These are phyloP conservation scores for Seira ritae DNA, from an alignment of 2,888 invertebrate genomes.

Conservation along the genomic window DNA sequence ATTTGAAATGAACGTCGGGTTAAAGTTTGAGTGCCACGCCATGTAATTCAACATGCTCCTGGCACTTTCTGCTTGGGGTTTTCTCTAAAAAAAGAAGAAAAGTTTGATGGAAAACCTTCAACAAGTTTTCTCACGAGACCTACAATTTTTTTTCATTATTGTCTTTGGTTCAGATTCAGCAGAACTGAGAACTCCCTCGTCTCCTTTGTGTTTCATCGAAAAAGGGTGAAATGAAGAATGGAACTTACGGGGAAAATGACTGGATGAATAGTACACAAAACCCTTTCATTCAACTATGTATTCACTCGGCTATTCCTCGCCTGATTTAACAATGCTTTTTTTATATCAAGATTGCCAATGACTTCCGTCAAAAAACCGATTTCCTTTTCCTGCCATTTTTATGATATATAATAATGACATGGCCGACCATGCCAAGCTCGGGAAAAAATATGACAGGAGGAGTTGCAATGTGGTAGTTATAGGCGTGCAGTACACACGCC, in stretches of 20 bases:
- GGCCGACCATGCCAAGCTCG: background rate
- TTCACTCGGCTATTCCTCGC: slow-evolving; percentile 15
- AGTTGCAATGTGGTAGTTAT: background rate
- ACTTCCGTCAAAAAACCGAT: slow-evolving; percentile 63
- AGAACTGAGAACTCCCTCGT: background rate
- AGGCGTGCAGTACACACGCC: background rate
- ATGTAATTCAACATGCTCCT: slow-evolving; percentile 38
- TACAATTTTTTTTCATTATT: slow-evolving; percentile 21
- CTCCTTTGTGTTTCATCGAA: background rate
- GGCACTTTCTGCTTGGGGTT: slow-evolving; percentile 42
- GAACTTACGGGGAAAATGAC: slow-evolving; percentile 2
- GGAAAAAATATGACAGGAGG: background rate
- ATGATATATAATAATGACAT: slow-evolving; percentile 22
- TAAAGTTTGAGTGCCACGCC: slow-evolving; percentile 19
- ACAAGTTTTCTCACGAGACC: slow-evolving; percentile 59
- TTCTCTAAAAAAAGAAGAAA: slow-evolving; percentile 30
- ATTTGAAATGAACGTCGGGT: slow-evolving; percentile 31
- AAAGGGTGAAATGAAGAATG: slow-evolving; percentile 18
- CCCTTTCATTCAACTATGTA: background rate
- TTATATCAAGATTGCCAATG: slow-evolving; percentile 51
- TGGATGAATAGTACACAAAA: background rate
- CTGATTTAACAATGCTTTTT: slow-evolving; percentile 30
- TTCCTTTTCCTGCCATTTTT: slow-evolving; percentile 59
- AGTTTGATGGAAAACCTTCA: slow-evolving; percentile 49
- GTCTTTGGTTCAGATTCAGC: slow-evolving; percentile 3